Evolutionary conservation across 1,140 invertebrate genomes (phyloP).

Genomic region (Bombus polaris): DNA sequence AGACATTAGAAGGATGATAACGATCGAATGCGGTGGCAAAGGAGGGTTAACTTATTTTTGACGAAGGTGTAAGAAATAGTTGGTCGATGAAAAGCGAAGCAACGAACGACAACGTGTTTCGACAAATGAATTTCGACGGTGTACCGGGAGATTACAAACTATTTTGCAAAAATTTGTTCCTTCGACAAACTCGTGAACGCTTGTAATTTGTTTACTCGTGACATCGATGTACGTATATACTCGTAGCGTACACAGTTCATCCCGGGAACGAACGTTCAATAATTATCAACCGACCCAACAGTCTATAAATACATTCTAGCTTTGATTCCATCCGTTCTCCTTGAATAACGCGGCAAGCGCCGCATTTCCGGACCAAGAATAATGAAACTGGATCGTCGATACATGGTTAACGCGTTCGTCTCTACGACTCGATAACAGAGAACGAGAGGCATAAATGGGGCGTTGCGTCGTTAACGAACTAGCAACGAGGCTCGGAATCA

Average conservation of each 20-base stretch:
- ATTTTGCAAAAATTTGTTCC: too few relatives aligned
- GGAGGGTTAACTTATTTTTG: too few relatives aligned
- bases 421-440: slow-evolving; percentile 6
- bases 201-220: not conserved
- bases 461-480: not conserved
- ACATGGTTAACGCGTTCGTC: not conserved
- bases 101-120: too few relatives aligned
- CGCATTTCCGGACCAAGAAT: slow-evolving; percentile 23
- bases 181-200: too few relatives aligned
- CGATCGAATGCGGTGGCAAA: too few relatives aligned
- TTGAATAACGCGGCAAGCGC: slow-evolving; percentile 3
- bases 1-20: accelerated
- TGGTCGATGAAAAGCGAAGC: too few relatives aligned
- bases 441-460: slow-evolving; percentile 12
- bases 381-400: slow-evolving; percentile 9
- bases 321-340: slow-evolving; percentile 29
- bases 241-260: too few relatives aligned
- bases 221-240: not conserved
- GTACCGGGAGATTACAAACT: too few relatives aligned
- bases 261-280: slow-evolving; percentile 6
- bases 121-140: too few relatives aligned
- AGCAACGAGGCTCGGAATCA: too few relatives aligned
- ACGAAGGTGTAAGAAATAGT: too few relatives aligned
- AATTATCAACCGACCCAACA: slow-evolving; percentile 28
- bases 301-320: slow-evolving; percentile 31